Base-by-base conservation (phyloP, 2,113 vertebrate genomes). In the Cromileptes altivelis region DNA sequence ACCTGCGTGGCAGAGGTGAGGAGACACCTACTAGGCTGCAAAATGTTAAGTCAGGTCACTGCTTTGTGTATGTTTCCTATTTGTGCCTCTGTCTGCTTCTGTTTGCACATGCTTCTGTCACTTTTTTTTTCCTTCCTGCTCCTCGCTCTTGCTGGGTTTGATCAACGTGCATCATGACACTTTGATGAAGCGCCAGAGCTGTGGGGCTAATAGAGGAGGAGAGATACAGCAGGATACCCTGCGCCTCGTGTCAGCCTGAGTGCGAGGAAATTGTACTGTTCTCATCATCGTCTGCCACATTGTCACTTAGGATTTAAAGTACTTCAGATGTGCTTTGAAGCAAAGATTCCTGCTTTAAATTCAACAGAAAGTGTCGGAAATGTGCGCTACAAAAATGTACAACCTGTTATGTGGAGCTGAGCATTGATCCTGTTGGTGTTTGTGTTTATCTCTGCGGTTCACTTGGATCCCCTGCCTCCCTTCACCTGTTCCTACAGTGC, bases 141-240 rank as follows among this genome's bases (percentile, higher is more conserved):
- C 30, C 25, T 74, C 30, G 17, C 52, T 67, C 75, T 74, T 67
- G 70, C 76, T 74, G 83, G 71, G 68, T 88, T 82, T 88, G 75
- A 86, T 92, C 88, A 85, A 79, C 68, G 83, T 73, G 81, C 84
- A 87, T 89, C 78, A 65, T 91, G 89, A 88, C 90, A 93, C 87
- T 90, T 91, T 92, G 91, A 91, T 89, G 86, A 80, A 89, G 85
- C 64, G 40, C 64, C 67, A 79, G 70, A 70, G 82, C 89, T 61
- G 75, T 65, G 75, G 79, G 86, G 85, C 85, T 77, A 85, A 87
- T 82, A 68, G 45, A 68, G 33, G 21, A 17, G 57, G 47, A 45
- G 77, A 75, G 80, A 82, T 70, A 64, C 77, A 78, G 76, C 86
- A 87, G 81, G 60, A 65, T 56, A 27, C 61, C 64, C 82, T 68